Conservation (phyloP, 2,113 vertebrate species). For the Caranx melampygus region DNA sequence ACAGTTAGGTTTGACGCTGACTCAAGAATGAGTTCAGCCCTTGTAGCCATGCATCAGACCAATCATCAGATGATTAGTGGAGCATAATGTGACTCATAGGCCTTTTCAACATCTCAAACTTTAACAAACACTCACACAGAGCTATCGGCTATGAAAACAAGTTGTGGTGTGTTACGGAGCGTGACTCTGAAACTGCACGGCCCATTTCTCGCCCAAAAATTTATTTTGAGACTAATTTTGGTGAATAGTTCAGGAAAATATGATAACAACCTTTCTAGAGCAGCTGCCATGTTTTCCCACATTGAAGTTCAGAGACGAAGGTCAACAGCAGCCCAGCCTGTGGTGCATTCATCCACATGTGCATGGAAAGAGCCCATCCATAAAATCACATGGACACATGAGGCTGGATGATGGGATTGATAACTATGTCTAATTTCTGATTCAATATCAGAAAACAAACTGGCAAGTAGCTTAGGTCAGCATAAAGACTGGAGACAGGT, state of each 20-base stretch:
- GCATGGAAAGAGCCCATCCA: neutral
- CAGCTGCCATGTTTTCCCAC: slow-evolving; percentile 7
- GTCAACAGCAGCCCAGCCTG: neutral
- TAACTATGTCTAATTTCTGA: no score
- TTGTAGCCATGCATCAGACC: neutral
- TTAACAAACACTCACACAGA: slow-evolving; percentile 2
- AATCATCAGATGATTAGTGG: slow-evolving; percentile 15
- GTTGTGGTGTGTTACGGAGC: neutral
- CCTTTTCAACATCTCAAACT: neutral
- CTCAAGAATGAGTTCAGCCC: neutral
- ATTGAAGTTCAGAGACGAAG: slow-evolving; percentile 3
- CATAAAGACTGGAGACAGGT: neutral
- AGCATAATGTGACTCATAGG: neutral
- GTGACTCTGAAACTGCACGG: neutral
- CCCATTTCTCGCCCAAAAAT: neutral
- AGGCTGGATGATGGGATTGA: no score
- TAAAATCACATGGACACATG: no score
- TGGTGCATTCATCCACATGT: neutral
- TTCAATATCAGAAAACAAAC: neutral
- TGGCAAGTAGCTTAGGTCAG: neutral
- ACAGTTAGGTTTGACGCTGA: slow-evolving; percentile 2
- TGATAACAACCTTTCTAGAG: neutral
- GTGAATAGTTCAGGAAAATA: neutral
- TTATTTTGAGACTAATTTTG: neutral
- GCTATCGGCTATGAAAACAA: neutral